These are phyloP conservation scores for Nephrotoma flavescens DNA, from an alignment of 2,888 invertebrate species.

Conservation along the genomic window DNA sequence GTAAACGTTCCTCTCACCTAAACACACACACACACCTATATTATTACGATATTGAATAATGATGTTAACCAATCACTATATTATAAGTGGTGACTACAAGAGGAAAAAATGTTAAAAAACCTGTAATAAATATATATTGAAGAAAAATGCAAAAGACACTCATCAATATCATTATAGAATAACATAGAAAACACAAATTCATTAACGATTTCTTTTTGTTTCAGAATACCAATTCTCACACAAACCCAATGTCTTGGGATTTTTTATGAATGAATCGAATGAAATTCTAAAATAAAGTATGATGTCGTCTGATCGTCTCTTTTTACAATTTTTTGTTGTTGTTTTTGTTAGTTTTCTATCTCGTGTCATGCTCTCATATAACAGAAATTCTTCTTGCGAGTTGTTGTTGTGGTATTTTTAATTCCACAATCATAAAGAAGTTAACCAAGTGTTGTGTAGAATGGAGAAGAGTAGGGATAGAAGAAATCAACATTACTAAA, in stretches of 20 bases:
- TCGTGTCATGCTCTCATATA: not conserved
- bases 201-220: not conserved
- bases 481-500: not conserved
- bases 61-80: not conserved
- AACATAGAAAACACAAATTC: not conserved
- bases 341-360: not conserved
- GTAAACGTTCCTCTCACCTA: not conserved
- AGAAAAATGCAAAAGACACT: not conserved
- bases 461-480: not conserved
- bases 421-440: not conserved
- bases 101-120: not conserved
- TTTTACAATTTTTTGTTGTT: not conserved
- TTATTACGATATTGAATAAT: not conserved
- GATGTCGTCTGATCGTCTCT: not conserved
- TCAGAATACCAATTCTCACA: not conserved
- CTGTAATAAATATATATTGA: not conserved
- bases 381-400: not conserved
- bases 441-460: not conserved
- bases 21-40: not conserved
- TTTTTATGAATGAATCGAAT: not conserved
- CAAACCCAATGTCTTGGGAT: not conserved
- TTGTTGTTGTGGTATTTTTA: not conserved
- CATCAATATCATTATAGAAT: not conserved
- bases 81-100: no score
- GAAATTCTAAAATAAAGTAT: not conserved